These are phyloP conservation scores for Charaxes varanes DNA, from an alignment of 1,140 invertebrate species.

Conservation along the genomic window DNA sequence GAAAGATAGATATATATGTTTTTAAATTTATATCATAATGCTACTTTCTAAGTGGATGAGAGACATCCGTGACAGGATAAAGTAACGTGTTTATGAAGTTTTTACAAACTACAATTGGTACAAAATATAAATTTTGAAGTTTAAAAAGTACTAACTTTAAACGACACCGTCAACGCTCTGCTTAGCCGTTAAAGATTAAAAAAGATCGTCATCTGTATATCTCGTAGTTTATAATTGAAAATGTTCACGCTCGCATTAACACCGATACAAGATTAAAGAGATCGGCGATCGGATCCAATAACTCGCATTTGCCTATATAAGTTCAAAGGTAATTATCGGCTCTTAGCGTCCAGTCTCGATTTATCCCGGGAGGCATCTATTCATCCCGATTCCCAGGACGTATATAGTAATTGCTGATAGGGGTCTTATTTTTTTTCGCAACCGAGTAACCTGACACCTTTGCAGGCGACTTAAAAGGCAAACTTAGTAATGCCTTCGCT, in stretches of 20 bases:
- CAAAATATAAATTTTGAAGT: no score
- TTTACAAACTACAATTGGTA: no score
- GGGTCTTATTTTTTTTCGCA: constrained; percentile 32
- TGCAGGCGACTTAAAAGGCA: constrained; percentile 48
- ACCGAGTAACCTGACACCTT: constrained; percentile 42
- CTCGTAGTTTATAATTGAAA: constrained; percentile 10
- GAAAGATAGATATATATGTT: no score
- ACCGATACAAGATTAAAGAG: constrained; percentile 24
- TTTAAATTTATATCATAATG: no score
- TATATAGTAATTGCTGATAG: constrained; percentile 40
- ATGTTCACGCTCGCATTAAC: constrained; percentile 12
- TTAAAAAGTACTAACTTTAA: constrained; percentile 3
- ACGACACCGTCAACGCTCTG: constrained; percentile 1
- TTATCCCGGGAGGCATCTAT: constrained; percentile 30
- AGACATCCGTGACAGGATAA: no score
- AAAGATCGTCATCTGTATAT: constrained; percentile 3
- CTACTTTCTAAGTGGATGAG: no score
- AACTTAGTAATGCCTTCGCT: constrained; percentile 54
- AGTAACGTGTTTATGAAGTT: no score
- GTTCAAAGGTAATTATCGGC: constrained; percentile 36
- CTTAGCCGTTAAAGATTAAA: constrained; percentile 1
- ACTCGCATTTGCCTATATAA: constrained; percentile 27
- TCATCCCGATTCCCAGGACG: constrained; percentile 27
- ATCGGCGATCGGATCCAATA: constrained; percentile 9
- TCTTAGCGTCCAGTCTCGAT: constrained; percentile 25